Evolutionary conservation across 2,888 invertebrate genomes (phyloP).

Genomic region (Mechanitis messenoides): DNA sequence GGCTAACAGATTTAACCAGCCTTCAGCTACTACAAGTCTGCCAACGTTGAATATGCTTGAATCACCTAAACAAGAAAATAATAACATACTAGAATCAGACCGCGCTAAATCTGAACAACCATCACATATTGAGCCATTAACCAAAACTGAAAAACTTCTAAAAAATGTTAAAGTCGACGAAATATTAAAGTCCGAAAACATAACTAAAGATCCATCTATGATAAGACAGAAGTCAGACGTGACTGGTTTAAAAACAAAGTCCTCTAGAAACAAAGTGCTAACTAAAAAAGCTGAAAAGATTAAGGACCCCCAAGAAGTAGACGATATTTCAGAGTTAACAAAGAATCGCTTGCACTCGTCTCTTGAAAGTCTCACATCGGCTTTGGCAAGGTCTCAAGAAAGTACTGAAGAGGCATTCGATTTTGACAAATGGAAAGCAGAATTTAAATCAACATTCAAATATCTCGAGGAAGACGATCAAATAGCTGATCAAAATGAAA

Average conservation of each 20-base stretch:
- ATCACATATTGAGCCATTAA: conserved; percentile 31
- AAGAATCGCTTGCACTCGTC: conserved; percentile 68
- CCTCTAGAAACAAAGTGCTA: conserved; percentile 53
- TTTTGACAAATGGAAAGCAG: conserved; percentile 68
- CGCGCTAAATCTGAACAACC: conserved; percentile 66
- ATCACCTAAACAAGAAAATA: conserved; percentile 65
- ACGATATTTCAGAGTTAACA: conserved; percentile 47
- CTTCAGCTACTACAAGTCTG: conserved; percentile 88
- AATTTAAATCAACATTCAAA: conserved; percentile 63
- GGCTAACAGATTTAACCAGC: conserved; percentile 86
- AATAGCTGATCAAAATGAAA: conserved; percentile 59
- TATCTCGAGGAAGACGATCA: conserved; percentile 67
- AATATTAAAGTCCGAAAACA: conserved; percentile 49
- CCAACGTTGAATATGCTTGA: conserved; percentile 81
- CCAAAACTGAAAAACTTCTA: conserved; percentile 29
- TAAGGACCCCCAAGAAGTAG: conserved; percentile 44
- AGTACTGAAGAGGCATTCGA: conserved; percentile 63
- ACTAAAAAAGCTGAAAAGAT: conserved; percentile 53
- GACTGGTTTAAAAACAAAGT: conserved; percentile 73
- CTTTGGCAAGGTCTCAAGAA: conserved; percentile 62
- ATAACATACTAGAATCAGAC: conserved; percentile 44
- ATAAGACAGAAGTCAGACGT: conserved; percentile 79
- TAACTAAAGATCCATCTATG: conserved; percentile 53
- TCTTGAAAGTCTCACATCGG: conserved; percentile 63
- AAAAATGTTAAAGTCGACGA: conserved; percentile 36